Base-by-base conservation (phyloP, 1,140 invertebrate genomes). In the Temnothorax longispinosus region DNA sequence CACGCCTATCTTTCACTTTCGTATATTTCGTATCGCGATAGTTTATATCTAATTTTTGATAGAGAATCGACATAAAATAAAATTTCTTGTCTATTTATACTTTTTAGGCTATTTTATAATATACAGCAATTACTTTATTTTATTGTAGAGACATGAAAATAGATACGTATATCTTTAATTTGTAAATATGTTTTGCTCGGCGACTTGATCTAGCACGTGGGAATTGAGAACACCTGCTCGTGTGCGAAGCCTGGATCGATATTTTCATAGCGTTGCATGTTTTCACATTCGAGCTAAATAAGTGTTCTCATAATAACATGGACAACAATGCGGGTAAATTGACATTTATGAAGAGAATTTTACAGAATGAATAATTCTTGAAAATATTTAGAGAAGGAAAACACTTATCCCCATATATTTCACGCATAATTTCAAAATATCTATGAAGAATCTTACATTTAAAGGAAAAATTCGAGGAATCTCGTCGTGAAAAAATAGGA, bases 221-320 rank as follows among this genome's bases (percentile, higher is more conserved):
- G 64, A 90, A 86, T 88, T 90, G 89, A 90, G 89, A 90, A 90
- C 89, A 90, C 89, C 89, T 90, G 89, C 86, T 21, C 10, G 52
- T 35, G n/a, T 18, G 56, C 50, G 52, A 88, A 74, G 78, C 21
- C 11, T 62, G 69, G 87, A 56, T 90, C 89, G 88, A 90, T 90
- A 90, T 86, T 88, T 86, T 67, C 86, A 56, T 35, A 27, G 27
- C 60, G 50, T 62, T 62, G 62, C 54, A 58, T 65, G 13, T n/a
- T 60, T 90, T 90, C 81, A 38, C 50, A 71, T 72, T 62, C 21
- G 21, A 47, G 13, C 32, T 56, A 35, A 75, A 11, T 41, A 13
- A 10, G 38, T 41, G 7, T 67, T 35, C 7, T 3, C 38, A 27
- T 27, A 27, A 54, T 41, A 67, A 41, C 13, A 18, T 21, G 0